Evolutionary conservation across 35 echinoderm and acorn worm genomes (phyloP), one percentile per base, ranked within the genome.

Genomic region (Lytechinus variegatus): DNA sequence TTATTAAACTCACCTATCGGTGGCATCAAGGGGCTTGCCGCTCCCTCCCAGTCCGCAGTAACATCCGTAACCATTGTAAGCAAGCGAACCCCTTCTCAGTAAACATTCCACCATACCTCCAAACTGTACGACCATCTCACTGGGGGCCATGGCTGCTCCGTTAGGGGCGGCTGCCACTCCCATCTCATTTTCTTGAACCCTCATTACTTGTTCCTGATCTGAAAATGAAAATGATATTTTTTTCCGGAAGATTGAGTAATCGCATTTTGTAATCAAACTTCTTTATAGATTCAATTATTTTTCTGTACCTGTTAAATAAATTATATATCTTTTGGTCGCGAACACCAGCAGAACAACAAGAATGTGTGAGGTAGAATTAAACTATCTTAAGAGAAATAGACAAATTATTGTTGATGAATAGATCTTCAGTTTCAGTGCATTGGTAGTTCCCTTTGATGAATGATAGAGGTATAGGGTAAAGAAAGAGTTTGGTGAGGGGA

Each of bases 1-100:
- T n/a, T n/a, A n/a, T 44, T 52, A 90, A 52, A 90, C 86, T 12
- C 24, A 95, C 94, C 94, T 95, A 29, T 95, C 94, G 8, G 94
- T 95, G 0, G 94, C 94, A 86, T 95, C 94, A 10, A 95, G 8
- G 1, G 94, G n/a, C 27, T 95, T 95, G 11, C 94, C 94, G 12
- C 94, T 29, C 5, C 94, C 94, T 52, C 94, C 94, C 6, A 95
- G 9, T 12, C 94, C 94, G 66, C 94, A 95, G 94, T 95, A 87
- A 52, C 94, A 95, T 11, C 94, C 94, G 86, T 95, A 95, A 29
- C 86, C 86, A 57, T 86, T 95, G 94, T 95, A 95, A 9, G 58
- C 29, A 12, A 95, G 86, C 27, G 94, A 95, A 10, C 60, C 44
- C 94, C 94, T 66, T 9, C 56, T 53, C 55, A 52, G 52, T 10